Conservation (phyloP, 2,113 vertebrate species). For the Nibea albiflora region DNA sequence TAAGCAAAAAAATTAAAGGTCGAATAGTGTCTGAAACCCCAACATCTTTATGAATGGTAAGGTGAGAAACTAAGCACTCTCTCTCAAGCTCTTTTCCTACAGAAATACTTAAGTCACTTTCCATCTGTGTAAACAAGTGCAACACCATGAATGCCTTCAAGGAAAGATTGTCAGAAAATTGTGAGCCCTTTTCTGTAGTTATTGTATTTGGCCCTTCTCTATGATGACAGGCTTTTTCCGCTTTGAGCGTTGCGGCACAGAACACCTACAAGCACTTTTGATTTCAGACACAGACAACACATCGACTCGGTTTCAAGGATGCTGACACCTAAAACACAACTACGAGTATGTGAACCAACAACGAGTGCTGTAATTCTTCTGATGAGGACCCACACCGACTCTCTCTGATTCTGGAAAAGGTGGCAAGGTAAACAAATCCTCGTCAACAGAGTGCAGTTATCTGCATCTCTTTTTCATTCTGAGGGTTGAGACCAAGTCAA, state of each 20-base stretch:
- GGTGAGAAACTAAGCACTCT: not conserved
- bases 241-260: not conserved
- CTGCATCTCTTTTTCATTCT: no score
- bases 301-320: not conserved
- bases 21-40: no score
- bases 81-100: not conserved
- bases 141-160: not conserved
- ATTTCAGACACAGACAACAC: no score
- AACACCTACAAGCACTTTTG: not conserved
- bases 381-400: not conserved
- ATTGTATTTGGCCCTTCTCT: not conserved
- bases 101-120: not conserved
- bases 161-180: not conserved
- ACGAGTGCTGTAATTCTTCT: not conserved
- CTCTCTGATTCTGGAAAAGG: not conserved
- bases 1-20: not conserved
- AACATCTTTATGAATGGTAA: not conserved
- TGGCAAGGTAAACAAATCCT: not conserved
- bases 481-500: no score
- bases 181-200: not conserved
- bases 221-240: not conserved
- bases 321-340: not conserved
- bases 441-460: no score
- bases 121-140: not conserved
- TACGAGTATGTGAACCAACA: not conserved